Base-by-base conservation (phyloP, 2,888 invertebrate genomes). In the Halocaridina rubra region DNA sequence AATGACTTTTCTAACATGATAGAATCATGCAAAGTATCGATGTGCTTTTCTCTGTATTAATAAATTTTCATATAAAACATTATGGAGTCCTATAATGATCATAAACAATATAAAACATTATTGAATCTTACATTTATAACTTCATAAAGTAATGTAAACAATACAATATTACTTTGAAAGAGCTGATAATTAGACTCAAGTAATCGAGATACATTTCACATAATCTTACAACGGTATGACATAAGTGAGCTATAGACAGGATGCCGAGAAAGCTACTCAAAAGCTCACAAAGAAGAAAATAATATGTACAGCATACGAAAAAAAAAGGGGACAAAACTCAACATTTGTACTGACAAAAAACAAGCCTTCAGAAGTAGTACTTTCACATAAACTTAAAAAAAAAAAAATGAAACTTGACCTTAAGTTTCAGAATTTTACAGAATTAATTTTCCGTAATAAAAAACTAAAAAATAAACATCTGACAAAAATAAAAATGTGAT, bases 331-430 rank as follows among this genome's bases (percentile, higher is more conserved):
- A 75, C 32, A 69, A 27, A 74, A 61, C 27, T 27, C 32, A 32
- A 76, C 75, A 75, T 81, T 81, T 81, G 81, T 81, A 81, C 81
- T 81, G 61, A 76, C 69, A 81, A 81, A n/a, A 80, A 81, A 75
- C 64, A 76, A 81, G 76, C 81, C 74, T 22, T 53, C 19, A 19
- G 16, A 53, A 53, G 53, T 53, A 67, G n/a, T 30, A 67, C n/a
- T 22, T 67, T 67, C 10, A 29, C 32, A 32, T 29, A 3, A 67
- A 67, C 67, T 67, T 10, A 67, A 67, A 24, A 67, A 29, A 59
- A 29, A 29, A 64, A 67, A 27, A 16, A 67, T 27, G 29, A n/a
- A 29, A 30, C 30, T n/a, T n/a, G n/a, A n/a, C n/a, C n/a, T n/a
- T n/a, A n/a, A n/a, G n/a, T n/a, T n/a, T n/a, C n/a, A n/a, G n/a